Evolutionary conservation across 1,140 invertebrate species (phyloP), one percentile per base, ranked within the genome.

Genomic region (Diachasmimorpha longicaudata): DNA sequence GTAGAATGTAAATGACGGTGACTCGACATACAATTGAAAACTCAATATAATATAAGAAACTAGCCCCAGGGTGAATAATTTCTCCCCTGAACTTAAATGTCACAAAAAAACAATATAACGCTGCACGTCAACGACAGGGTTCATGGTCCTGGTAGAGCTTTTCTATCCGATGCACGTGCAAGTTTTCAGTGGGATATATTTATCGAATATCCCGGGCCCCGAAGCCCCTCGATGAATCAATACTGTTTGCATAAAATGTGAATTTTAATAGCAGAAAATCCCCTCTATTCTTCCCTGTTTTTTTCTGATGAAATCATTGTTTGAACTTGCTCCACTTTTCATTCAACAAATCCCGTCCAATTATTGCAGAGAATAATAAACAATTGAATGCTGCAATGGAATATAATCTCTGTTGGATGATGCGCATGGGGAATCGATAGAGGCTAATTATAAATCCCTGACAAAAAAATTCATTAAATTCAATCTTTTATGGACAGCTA

Each of bases 341-440:
- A 19, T 52, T 14, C 14, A 52, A 16, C 16, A 16, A 52, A 52
- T 6, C 48, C 14, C 9, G 14, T 9, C 16, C 48, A 52, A 52
- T 52, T 52, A 52, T 52, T 19, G 14, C 2, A 52, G 48, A 52
- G 48, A 52, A 52, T n/a, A 52, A 52, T 52, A 16, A 52, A 52
- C 16, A 52, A 52, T 52, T 52, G 16, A 16, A 52, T 52, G 16
- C 48, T 16, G 48, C 14, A 52, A 52, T 52, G 48, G n/a, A n/a
- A 52, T 52, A 19, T 52, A 52, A 52, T 16, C 48, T 52, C 48
- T 44, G 67, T 37, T 63, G 21, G 39, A n/a, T 16, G 25, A 44
- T 36, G 66, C 25, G 37, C 63, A 76, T 46, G 48, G 70, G 81
- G 76, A 83, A 83, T 82, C 48, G 19, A 52, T 52, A 52, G 9